A percentile compares a stretch with the other conserved stretches of the same genome.
phyloP scores from a whole-genome alignment of 2,113 vertebrate genomes.

The Nestor notabilis region DNA sequence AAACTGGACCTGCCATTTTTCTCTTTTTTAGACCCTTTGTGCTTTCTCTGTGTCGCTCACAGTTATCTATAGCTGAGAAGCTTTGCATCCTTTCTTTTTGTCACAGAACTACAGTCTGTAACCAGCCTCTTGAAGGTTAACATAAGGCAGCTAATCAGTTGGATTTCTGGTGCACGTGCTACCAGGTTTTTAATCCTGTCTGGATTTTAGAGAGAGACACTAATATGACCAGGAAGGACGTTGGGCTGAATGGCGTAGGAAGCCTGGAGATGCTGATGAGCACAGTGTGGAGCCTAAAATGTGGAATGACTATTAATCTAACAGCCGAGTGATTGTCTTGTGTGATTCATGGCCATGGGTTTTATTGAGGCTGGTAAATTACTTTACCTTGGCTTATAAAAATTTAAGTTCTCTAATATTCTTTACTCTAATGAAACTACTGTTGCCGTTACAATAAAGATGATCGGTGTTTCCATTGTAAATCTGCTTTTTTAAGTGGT shows the following conservation, averaged over 20 bases:
- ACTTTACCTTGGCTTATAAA: slow-evolving; percentile 48
- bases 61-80: slow-evolving; percentile 1
- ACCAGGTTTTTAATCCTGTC: not conserved
- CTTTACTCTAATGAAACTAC: slow-evolving; percentile 55
- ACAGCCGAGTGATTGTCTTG: slow-evolving; percentile 5
- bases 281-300: slow-evolving; percentile 38
- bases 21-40: slow-evolving; percentile 15
- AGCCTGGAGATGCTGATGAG: slow-evolving; percentile 54
- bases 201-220: slow-evolving; percentile 19
- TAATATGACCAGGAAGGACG: not conserved
- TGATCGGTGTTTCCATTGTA: slow-evolving; percentile 63
- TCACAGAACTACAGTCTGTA: not conserved
- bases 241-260: not conserved
- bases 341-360: slow-evolving; percentile 13
- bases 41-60: slow-evolving; percentile 17
- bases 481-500: slow-evolving; percentile 37
- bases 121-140: slow-evolving; percentile 44
- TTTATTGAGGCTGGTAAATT: slow-evolving; percentile 48
- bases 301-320: not conserved
- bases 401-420: slow-evolving; percentile 26
- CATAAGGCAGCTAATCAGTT: slow-evolving; percentile 58
- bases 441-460: slow-evolving; percentile 57
- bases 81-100: not conserved
- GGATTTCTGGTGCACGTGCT: not conserved
- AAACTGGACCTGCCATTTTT: slow-evolving; percentile 57